phyloP scores from a whole-genome alignment of 1,140 invertebrate species.

The Atta cephalotes region DNA sequence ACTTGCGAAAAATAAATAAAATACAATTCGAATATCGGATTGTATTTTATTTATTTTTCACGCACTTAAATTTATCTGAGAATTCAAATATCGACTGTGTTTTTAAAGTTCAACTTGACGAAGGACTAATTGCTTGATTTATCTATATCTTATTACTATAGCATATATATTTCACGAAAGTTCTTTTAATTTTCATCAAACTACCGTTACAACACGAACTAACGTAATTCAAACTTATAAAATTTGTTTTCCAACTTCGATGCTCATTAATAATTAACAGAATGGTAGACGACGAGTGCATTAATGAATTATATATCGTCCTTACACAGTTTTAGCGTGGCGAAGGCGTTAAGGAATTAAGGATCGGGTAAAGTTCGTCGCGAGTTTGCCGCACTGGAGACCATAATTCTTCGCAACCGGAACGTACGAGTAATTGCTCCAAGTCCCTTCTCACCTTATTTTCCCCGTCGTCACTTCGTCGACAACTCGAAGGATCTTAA shows the following conservation, averaged over 20 bases:
- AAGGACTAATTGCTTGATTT: neutral
- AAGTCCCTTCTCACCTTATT: slow-evolving; percentile 56
- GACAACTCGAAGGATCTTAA: slow-evolving; percentile 31
- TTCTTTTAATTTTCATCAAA: slow-evolving; percentile 45
- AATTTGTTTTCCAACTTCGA: slow-evolving; percentile 43
- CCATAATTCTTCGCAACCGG: slow-evolving; percentile 59
- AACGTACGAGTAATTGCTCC: slow-evolving; percentile 60
- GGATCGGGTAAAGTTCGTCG: slow-evolving; percentile 60
- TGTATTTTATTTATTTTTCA: no score
- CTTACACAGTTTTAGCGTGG: slow-evolving; percentile 48
- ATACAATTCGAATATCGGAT: no score
- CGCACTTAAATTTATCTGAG: no score
- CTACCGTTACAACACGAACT: slow-evolving; percentile 24
- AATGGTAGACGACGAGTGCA: slow-evolving; percentile 50
- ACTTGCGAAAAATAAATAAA: no score
- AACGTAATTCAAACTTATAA: slow-evolving; percentile 40
- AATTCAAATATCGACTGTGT: no score
- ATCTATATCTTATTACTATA: neutral
- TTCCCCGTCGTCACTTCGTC: slow-evolving; percentile 51
- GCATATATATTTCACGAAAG: neutral
- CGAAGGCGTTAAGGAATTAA: slow-evolving; percentile 54
- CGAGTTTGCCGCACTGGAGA: slow-evolving; percentile 53
- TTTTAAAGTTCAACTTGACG: no score
- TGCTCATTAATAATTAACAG: slow-evolving; percentile 51
- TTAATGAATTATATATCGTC: slow-evolving; percentile 61